Evolutionary conservation across 2,888 invertebrate species (phyloP), one percentile per base, ranked within the genome.

Genomic region (Caprella mutica): DNA sequence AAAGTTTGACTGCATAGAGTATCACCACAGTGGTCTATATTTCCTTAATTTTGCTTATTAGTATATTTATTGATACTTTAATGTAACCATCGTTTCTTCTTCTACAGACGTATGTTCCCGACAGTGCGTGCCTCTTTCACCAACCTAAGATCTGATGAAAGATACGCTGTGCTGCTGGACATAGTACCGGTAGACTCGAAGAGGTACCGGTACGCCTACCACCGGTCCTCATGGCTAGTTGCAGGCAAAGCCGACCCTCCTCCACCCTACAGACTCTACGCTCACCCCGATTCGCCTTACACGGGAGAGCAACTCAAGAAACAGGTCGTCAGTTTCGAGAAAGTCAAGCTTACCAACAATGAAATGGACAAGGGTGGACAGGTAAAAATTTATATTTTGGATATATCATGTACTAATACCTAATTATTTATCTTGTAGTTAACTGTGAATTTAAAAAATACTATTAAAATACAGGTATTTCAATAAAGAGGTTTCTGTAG

Each of bases 231-330:
- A 55, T 97, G 96, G 96, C 80, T 94, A 71, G 93, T 94, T 68
- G 96, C 96, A 26, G 96, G 96, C 66, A 96, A 97, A 76, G 96
- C 96, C 42, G 96, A 97, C 78, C 94, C 93, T 14, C 93, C 94
- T 69, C 85, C 90, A 30, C 92, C 92, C 64, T 85, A 88, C 66
- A 80, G 94, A 66, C 83, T 94, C 70, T 93, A 93, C 79, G 83
- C 90, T 57, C 96, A 97, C 77, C 96, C 96, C 38, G 96, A 97
- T 76, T 90, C 91, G 60, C 94, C 96, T 61, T 93, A 87, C 76
- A 86, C 86, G 68, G 92, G 91, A 46, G 93, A 94, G 72, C 93
- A 94, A 74, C 81, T 96, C 69, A 81, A 86, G 72, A 93, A 94
- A 76, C 93, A 94, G 77, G 90, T 93, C 65, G 82, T 87, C 59